Evolutionary conservation across 2,113 vertebrate species (phyloP).

Genomic region (Crotalus horridus): DNA sequence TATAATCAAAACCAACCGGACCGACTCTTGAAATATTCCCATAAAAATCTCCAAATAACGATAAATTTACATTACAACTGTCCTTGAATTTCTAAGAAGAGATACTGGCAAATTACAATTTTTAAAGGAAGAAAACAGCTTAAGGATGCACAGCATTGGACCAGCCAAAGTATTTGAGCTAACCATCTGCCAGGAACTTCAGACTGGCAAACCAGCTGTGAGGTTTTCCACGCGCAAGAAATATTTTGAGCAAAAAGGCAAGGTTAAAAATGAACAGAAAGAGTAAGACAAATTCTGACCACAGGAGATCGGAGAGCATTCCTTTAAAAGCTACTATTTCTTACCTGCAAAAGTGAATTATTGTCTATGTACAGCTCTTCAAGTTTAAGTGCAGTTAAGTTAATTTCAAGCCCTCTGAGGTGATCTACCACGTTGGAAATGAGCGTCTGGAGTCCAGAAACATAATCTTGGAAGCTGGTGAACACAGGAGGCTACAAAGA

Average conservation of each 20-base stretch:
- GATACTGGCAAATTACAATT: too few relatives aligned
- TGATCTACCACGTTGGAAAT: slow-evolving; percentile 83
- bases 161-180: not conserved
- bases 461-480: slow-evolving; percentile 86
- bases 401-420: slow-evolving; percentile 85
- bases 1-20: not conserved
- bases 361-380: slow-evolving; percentile 84
- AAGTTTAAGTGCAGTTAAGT: slow-evolving; percentile 84
- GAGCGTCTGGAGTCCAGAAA: slow-evolving; percentile 82
- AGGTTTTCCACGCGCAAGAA: not conserved
- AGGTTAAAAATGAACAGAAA: not conserved
- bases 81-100: not conserved
- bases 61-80: not conserved
- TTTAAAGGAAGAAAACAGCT: not conserved
- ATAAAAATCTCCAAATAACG: not conserved
- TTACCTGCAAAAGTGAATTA: slow-evolving; percentile 74
- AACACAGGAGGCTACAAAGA: slow-evolving; percentile 82
- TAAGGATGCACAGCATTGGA: not conserved
- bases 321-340: slow-evolving; percentile 8
- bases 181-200: not conserved
- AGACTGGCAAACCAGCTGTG: not conserved
- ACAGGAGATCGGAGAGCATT: not conserved
- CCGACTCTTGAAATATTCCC: not conserved
- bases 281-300: not conserved
- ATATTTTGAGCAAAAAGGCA: not conserved